Evolutionary conservation across 2,797 vertebrate species (phyloP), one percentile per base, ranked within the genome.

Genomic region (Microhierax caerulescens): DNA sequence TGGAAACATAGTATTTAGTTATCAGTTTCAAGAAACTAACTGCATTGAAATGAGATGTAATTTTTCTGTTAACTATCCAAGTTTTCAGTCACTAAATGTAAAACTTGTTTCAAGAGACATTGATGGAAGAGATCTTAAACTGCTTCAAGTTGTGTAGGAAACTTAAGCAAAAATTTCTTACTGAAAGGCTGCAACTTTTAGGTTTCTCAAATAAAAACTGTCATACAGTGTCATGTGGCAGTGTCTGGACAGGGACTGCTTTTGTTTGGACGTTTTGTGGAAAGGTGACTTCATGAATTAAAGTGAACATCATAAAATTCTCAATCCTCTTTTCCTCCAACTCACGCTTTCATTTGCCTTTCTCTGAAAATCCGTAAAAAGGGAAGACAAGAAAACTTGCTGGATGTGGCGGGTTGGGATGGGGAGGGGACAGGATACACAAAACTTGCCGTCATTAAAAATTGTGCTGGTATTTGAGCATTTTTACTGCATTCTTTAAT

Each of bases 321-420:
- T 83, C 57, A 73, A 3, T 74, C 34, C 17, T 18, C 22, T 50
- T 72, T 72, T 85, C 51, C 5, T 82, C 60, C 54, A 54, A 25
- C 34, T 90, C n/a, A 32, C 5, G 15, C 43, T 77, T 88, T 83
- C 45, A 59, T 80, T 36, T 39, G 67, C 39, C 32, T 96, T 86
- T 94, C 50, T 30, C 86, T 86, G 80, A 61, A 91, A 89, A 89
- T 36, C n/a, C n/a, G n/a, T n/a, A n/a, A n/a, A n/a, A n/a, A n/a
- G n/a, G n/a, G n/a, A n/a, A n/a, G n/a, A n/a, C n/a, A n/a, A n/a
- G n/a, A n/a, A n/a, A 48, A 59, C 12, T 72, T 47, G 6, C 14
- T 68, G 61, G 28, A 69, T 50, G 25, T 27, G 32, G 51, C 15
- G 12, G 27, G 28, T 43, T 18, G 43, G 43, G 41, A 25, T 25